These are phyloP conservation scores for Lasiurus borealis DNA, from an alignment of 2,113 vertebrate species.

Conservation along the genomic window DNA sequence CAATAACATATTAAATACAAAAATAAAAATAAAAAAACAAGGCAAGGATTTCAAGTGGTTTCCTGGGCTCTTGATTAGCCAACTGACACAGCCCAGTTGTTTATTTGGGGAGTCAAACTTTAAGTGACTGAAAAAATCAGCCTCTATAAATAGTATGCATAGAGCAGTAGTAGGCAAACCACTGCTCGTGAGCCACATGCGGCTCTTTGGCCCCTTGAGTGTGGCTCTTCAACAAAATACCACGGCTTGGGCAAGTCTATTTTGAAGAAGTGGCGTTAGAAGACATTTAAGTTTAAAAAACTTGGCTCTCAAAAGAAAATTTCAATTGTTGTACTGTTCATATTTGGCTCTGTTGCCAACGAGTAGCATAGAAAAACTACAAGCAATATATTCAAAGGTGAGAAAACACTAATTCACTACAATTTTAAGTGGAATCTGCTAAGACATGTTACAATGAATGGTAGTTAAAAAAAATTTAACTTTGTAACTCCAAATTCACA, in stretches of 20 bases:
- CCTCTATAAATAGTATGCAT: neutral
- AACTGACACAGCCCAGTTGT: neutral
- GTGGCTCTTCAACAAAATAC: too few relatives aligned
- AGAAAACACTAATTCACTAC: constrained; percentile 25
- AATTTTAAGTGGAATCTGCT: neutral
- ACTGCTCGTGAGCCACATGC: too few relatives aligned
- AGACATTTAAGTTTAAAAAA: too few relatives aligned
- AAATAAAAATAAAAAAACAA: constrained; percentile 11
- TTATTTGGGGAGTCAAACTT: neutral
- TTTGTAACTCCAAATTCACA: constrained; percentile 16
- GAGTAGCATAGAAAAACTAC: neutral
- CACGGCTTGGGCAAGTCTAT: too few relatives aligned
- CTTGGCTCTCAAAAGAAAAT: too few relatives aligned
- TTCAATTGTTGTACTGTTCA: too few relatives aligned
- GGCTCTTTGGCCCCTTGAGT: too few relatives aligned
- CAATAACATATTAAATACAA: too few relatives aligned
- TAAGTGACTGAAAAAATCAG: constrained; percentile 7
- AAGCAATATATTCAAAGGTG: neutral
- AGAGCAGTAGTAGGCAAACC: neutral
- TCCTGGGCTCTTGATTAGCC: neutral
- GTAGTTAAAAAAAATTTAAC: neutral
- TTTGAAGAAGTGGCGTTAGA: too few relatives aligned
- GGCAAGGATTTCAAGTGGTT: constrained; percentile 1
- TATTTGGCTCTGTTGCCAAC: too few relatives aligned
- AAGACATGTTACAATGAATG: neutral